A percentile compares a stretch with the other conserved stretches of the same genome.
Evolutionary conservation across 2,797 vertebrate species (phyloP).

Genomic region (Amniataba percoides): DNA sequence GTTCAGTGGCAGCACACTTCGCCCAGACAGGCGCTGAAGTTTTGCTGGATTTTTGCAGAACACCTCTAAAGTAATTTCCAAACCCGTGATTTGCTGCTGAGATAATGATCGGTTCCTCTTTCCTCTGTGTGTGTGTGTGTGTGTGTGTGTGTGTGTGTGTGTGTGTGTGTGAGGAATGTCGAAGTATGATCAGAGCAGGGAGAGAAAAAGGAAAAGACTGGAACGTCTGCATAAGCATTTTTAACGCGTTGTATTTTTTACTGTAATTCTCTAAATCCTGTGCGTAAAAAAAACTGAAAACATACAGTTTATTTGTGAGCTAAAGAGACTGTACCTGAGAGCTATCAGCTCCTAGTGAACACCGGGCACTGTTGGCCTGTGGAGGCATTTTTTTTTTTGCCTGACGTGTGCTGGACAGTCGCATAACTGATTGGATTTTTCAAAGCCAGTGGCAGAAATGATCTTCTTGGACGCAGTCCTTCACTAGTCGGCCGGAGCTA

Average conservation of each 20-base stretch:
- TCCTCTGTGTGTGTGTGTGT: conserved; percentile 51
- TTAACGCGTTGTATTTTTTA: conserved; percentile 8
- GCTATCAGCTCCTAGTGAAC: conserved; percentile 33
- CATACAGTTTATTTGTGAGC: conserved; percentile 6
- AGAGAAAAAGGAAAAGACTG: background rate
- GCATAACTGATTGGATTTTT: conserved; percentile 57
- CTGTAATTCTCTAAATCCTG: background rate
- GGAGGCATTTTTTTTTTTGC: conserved; percentile 25
- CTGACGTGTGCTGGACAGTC: conserved; percentile 46
- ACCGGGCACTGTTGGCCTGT: conserved; percentile 48
- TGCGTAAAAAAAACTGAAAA: conserved; percentile 13
- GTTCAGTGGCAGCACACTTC: conserved; percentile 7
- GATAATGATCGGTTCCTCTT: conserved; percentile 74
- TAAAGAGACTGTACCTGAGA: conserved; percentile 57
- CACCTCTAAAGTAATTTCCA: conserved; percentile 62
- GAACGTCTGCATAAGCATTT: conserved; percentile 49
- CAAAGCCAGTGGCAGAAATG: conserved; percentile 42
- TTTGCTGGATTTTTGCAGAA: conserved; percentile 36
- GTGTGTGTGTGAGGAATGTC: conserved; percentile 71
- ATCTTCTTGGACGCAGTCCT: conserved; percentile 39
- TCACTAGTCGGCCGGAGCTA: background rate
- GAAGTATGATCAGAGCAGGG: conserved; percentile 50
- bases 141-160: conserved; percentile 60
- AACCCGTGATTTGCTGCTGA: conserved; percentile 72
- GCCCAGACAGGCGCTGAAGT: conserved; percentile 21